Evolutionary conservation across 2,888 invertebrate species (phyloP), one percentile per base, ranked within the genome.

Genomic region (Lymantria monacha): DNA sequence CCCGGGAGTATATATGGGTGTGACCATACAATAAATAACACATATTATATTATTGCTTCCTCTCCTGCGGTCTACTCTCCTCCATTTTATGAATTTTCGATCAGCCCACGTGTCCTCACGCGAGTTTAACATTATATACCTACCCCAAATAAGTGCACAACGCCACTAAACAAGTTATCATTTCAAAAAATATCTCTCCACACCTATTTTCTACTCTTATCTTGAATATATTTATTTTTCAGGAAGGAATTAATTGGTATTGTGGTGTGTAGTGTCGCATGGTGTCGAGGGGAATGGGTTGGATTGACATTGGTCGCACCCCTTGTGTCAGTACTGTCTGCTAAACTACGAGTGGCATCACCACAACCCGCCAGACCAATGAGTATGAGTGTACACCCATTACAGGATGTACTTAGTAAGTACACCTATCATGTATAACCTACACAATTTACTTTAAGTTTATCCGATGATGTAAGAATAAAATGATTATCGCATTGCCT

Each of bases 241-340:
- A 87, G 87, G 1, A 79, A 79, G 44, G 79, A 81, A 51, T 66
- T 92, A 37, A 74, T 92, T 51, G 94, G 93, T 41, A 80, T 91
- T 59, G 92, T 94, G 61, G 87, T 93, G 42, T 92, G 92, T 66
- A 87, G 93, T 62, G 86, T 93, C 63, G 92, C 92, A 51, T 93
- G 93, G 93, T 93, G 93, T 85, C 87, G 92, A 31, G 93, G 93
- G 8, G 94, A 94, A 80, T 93, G 93, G 92, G 92, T 93, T 55
- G 93, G 93, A 48, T 91, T 93, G 57, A 93, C 93, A 10, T 84
- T 94, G 56, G 87, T 87, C 42, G 93, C 92, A 30, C 92, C 92
- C 56, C 79, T 94, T 22, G 74, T 76, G 42, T 81, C 92, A 1
- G 91, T 90, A 53, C 87, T 85, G 54, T 78, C 79, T 3, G 83